Conservation (phyloP, 2,888 invertebrate species). For the Tanytarsus gracilentus region DNA sequence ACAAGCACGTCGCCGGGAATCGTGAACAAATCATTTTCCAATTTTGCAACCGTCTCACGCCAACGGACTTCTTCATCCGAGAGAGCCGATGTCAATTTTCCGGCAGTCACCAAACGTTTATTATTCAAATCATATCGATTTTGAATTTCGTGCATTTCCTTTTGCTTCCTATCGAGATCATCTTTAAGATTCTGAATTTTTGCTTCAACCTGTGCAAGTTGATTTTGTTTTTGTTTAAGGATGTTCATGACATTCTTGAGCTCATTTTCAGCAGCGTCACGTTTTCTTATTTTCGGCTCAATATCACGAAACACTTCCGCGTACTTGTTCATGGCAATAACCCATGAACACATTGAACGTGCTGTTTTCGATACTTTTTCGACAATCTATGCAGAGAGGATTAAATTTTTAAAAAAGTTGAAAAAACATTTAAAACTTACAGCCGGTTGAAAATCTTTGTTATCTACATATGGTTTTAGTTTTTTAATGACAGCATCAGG, state of each 20-base stretch:
- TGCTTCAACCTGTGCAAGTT: slow-evolving; percentile 72
- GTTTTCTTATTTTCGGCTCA: slow-evolving; percentile 73
- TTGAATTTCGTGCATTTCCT: slow-evolving; percentile 64
- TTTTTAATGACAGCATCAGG: slow-evolving; percentile 65
- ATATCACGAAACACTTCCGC: slow-evolving; percentile 78
- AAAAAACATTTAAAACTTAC: slow-evolving; percentile 47
- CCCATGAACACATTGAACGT: slow-evolving; percentile 87
- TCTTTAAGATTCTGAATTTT: slow-evolving; percentile 46
- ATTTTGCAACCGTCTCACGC: slow-evolving; percentile 58
- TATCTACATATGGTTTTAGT: slow-evolving; percentile 70
- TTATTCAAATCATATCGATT: slow-evolving; percentile 68
- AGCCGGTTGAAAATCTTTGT: slow-evolving; percentile 79
- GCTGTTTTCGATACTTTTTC: slow-evolving; percentile 82
- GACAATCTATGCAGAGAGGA: slow-evolving; percentile 47
- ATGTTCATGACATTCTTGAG: slow-evolving; percentile 66
- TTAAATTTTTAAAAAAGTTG: slow-evolving; percentile 29
- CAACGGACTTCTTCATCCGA: slow-evolving; percentile 80
- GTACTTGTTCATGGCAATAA: slow-evolving; percentile 81
- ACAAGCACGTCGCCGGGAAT: slow-evolving; percentile 80
- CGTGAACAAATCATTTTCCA: slow-evolving; percentile 59
- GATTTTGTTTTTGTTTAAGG: slow-evolving; percentile 68
- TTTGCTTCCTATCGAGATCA: slow-evolving; percentile 61
- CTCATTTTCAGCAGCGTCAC: slow-evolving; percentile 68
- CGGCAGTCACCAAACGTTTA: slow-evolving; percentile 69
- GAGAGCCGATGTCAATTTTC: slow-evolving; percentile 74